Evolutionary conservation across 1,140 invertebrate genomes (phyloP), one percentile per base, ranked within the genome.

Genomic region (Bombus huntii): DNA sequence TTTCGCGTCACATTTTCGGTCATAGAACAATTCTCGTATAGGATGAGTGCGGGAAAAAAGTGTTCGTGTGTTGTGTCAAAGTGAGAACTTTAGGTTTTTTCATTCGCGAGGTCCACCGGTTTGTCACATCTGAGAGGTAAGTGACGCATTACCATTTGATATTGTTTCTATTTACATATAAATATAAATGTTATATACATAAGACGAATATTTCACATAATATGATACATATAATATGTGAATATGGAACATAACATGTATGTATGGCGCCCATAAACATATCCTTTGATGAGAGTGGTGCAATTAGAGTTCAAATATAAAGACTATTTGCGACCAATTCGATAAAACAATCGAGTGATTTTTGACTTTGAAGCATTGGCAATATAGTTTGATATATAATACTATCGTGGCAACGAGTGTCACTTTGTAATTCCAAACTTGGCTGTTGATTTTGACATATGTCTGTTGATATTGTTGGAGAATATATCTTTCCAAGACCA

Each of bases 1-100:
- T 53, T 59, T 66, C 31, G 68, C 57, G 39, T 62, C 79, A 39
- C 62, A 83, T 68, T 89, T 81, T 44, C 85, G 84, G 62, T 87
- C 84, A 72, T 89, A 80, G 72, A 57, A 42, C 47, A 65, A 2
- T 77, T 44, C 22, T 66, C 59, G 70, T 12, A 66, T 72, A 80
- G 15, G 44, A 86, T 87, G 88, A 57, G 84, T 81, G 78, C 73
- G 39, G n/a, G 6, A 44, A 53, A 44, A 72, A 71, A 37, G 77
- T 83, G 59, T 62, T 73, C 18, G 80, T 71, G 80, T 70, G 75
- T 76, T 78, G 88, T 81, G 79, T 53, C 47, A 25, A 66, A 80
- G 72, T 89, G 88, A 89, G 68, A 59, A 42, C 62, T 74, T 28
- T 22, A 75, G 53, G 44, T 62, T 37, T 70, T 37, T 42, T 65